Conservation (phyloP, 2,797 vertebrate species). For the Ficedula albicollis region DNA sequence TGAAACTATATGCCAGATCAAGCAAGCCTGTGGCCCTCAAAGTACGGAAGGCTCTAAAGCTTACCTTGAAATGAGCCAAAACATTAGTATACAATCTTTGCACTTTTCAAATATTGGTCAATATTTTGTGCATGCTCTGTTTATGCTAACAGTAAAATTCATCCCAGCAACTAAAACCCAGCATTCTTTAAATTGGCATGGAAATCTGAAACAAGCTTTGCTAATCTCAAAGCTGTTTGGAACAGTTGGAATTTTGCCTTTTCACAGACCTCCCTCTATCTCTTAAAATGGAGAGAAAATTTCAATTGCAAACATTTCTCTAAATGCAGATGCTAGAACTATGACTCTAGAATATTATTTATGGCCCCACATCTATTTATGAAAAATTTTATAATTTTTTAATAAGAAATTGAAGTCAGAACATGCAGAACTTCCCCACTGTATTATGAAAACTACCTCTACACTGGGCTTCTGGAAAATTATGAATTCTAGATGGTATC, state of each 20-base stretch:
- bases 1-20: not conserved
- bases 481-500: not conserved
- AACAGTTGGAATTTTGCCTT: not conserved
- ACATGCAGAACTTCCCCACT: not conserved
- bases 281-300: not conserved
- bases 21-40: not conserved
- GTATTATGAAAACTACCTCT: not conserved
- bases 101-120: not conserved
- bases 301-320: not conserved
- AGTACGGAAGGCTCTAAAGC: not conserved
- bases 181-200: not conserved
- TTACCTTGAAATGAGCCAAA: not conserved
- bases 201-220: not conserved
- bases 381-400: not conserved
- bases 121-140: not conserved
- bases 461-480: not conserved
- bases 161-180: not conserved
- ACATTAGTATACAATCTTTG: not conserved
- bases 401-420: not conserved
- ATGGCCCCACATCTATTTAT: not conserved
- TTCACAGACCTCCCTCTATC: not conserved
- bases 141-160: not conserved
- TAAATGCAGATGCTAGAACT: not conserved
- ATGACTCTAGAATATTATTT: not conserved
- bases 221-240: not conserved